Conservation (phyloP, 37 sponge, comb jelly and placozoan species). For the Petrosia ficiformis region DNA sequence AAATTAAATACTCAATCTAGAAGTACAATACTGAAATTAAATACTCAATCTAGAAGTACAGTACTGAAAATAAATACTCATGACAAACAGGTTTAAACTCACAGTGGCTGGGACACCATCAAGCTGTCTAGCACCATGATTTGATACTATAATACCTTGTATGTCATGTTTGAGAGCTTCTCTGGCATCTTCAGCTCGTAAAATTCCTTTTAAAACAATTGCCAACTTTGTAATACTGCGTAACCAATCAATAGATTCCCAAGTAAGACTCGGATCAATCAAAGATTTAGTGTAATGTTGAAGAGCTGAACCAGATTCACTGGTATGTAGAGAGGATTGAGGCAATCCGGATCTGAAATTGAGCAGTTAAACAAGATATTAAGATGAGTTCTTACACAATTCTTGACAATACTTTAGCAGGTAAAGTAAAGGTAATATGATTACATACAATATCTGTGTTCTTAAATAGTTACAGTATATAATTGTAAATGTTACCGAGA, state of each 20-base stretch:
- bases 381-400: no score
- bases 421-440: no score
- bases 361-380: neutral
- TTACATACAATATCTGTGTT: no score
- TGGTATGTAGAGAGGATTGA: conserved; percentile 8
- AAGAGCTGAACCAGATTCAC: conserved; percentile 31
- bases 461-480: no score
- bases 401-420: no score
- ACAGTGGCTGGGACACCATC: conserved; percentile 88
- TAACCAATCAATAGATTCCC: conserved; percentile 81
- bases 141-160: conserved; percentile 85
- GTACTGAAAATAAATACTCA: neutral
- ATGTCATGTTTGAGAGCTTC: conserved; percentile 63
- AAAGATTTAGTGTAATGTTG: conserved; percentile 27
- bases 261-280: conserved; percentile 52
- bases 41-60: neutral
- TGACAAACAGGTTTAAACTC: conserved; percentile 7
- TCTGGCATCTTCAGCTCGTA: conserved; percentile 84
- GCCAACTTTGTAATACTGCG: conserved; percentile 61
- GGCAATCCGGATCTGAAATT: neutral
- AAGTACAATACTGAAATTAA: neutral
- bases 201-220: conserved; percentile 81
- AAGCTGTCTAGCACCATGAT: conserved; percentile 92
- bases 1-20: neutral
- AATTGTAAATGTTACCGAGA: neutral